Conservation (phyloP, 2,113 vertebrate species). For the Semnopithecus entellus region DNA sequence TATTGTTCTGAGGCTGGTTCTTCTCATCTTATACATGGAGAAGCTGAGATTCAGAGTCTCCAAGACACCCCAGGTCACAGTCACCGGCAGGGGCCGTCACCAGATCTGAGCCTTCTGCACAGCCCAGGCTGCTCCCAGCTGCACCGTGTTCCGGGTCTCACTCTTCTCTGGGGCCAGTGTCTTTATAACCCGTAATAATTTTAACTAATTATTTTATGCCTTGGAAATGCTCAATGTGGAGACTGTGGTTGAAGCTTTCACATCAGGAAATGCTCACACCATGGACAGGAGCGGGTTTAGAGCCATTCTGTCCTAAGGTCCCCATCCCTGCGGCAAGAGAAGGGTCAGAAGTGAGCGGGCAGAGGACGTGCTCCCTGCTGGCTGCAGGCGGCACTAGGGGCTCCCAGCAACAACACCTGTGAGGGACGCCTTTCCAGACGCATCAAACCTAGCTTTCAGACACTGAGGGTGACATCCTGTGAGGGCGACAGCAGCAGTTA, state of each 20-base stretch:
- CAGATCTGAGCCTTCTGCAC: neutral
- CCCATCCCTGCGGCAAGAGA: fast-evolving
- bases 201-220: neutral
- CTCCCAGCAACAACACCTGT: neutral
- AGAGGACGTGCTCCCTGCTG: neutral
- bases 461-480: neutral
- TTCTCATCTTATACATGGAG: neutral
- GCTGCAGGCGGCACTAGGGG: neutral
- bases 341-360: neutral
- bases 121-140: too few relatives aligned
- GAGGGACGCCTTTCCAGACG: neutral
- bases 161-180: too few relatives aligned
- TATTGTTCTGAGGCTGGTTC: too few relatives aligned
- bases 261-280: neutral
- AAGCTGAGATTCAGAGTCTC: neutral
- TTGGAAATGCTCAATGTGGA: neutral
- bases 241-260: neutral
- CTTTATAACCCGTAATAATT: neutral
- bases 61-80: neutral
- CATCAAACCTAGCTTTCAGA: neutral
- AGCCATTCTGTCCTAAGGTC: fast-evolving
- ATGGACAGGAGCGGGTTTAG: neutral
- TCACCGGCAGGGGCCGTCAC: neutral
- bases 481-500: neutral
- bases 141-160: neutral